A percentile compares a stretch with the other conserved stretches of the same genome.
phyloP scores from a whole-genome alignment of 2,797 vertebrate species.

The Melanogrammus aeglefinus region DNA sequence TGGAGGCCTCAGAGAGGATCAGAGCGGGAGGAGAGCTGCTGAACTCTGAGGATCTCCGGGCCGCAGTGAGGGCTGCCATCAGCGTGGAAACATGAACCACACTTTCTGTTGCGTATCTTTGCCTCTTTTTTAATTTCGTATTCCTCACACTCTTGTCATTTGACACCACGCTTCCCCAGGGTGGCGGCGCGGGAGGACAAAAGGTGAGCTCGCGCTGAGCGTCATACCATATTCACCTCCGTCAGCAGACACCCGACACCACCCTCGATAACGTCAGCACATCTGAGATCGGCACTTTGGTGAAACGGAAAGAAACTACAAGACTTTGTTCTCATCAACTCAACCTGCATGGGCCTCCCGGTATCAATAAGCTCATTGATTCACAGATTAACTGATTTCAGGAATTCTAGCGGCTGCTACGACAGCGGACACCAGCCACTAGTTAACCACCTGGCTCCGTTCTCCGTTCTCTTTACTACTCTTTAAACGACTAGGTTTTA shows the following conservation, averaged over 20 bases:
- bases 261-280: background rate
- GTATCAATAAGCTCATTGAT: no score
- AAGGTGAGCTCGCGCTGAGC: no score
- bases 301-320: background rate
- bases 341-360: no score
- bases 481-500: no score
- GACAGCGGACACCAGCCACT: background rate
- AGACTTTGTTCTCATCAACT: background rate
- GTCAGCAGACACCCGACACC: background rate
- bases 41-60: constrained; percentile 42
- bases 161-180: background rate
- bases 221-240: no score
- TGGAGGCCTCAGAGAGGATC: constrained; percentile 70
- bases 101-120: background rate
- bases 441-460: no score
- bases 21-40: constrained; percentile 47
- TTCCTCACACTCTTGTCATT: background rate
- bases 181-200: no score
- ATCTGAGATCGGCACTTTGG: background rate
- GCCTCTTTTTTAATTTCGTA: no score
- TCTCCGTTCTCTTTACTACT: no score
- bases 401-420: no score
- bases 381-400: background rate
- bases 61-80: no score
- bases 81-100: background rate